Evolutionary conservation across 2,113 vertebrate species (phyloP).

Genomic region (Apistogramma diplotaenia): DNA sequence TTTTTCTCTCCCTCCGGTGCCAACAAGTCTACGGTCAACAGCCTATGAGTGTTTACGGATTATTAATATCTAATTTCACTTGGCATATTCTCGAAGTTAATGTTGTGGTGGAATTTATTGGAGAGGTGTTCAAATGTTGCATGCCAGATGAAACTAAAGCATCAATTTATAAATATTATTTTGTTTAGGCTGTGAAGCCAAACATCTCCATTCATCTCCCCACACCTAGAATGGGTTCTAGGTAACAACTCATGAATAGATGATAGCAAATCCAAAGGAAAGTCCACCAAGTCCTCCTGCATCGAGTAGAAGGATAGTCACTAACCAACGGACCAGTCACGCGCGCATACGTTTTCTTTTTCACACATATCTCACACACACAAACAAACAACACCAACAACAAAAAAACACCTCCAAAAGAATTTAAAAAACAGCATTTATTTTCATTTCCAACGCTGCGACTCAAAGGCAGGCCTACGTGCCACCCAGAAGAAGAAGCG

Average conservation of each 20-base stretch:
- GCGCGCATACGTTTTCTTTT: conserved; percentile 31
- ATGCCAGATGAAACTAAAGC: neutral
- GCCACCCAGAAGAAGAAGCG: neutral
- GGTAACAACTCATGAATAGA: neutral
- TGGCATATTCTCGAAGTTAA: neutral
- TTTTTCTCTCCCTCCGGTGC: neutral
- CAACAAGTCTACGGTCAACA: neutral
- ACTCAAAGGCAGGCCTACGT: neutral
- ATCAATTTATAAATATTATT: neutral
- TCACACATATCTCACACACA: conserved; percentile 42
- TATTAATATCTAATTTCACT: neutral
- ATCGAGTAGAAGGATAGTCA: conserved; percentile 36
- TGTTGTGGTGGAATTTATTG: neutral
- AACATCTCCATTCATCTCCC: neutral
- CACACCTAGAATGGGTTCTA: too few species aligned
- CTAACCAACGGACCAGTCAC: conserved; percentile 45
- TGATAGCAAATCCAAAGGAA: conserved; percentile 18
- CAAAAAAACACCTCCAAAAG: conserved; percentile 30
- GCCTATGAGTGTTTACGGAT: neutral
- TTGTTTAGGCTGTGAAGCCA: neutral
- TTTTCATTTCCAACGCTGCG: conserved; percentile 13
- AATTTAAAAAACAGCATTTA: conserved; percentile 2
- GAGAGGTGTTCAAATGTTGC: neutral
- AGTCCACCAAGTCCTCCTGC: conserved; percentile 15
- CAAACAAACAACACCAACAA: too few species aligned